Evolutionary conservation across 2,797 vertebrate species (phyloP).

Genomic region (Microctenopoma stevenorrisi): DNA sequence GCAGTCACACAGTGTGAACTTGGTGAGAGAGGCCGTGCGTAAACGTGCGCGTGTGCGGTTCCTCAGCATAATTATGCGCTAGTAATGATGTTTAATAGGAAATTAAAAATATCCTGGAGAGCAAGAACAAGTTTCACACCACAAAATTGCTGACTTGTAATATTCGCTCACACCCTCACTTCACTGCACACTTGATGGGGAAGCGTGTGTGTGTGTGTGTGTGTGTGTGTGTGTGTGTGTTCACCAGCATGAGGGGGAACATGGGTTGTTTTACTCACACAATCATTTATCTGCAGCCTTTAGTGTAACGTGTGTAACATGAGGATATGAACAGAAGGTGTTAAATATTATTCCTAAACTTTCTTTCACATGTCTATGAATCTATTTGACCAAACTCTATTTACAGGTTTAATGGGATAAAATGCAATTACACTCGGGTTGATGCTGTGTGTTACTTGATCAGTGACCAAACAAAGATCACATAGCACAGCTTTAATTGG

Average conservation of each 20-base stretch:
- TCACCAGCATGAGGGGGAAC: constrained; percentile 16
- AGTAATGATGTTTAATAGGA: constrained; percentile 66
- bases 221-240: constrained; percentile 9
- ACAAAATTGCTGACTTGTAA: constrained; percentile 67
- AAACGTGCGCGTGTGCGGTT: constrained; percentile 22
- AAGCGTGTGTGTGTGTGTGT: constrained; percentile 1
- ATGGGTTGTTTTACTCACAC: constrained; percentile 13
- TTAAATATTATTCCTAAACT: neutral
- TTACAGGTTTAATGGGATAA: neutral
- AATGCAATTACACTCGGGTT: neutral
- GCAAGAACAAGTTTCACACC: constrained; percentile 64
- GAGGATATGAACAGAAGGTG: constrained; percentile 3
- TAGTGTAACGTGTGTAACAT: neutral
- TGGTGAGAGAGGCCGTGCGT: constrained; percentile 29
- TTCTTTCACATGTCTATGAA: neutral
- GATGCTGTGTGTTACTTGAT: neutral
- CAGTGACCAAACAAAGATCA: neutral
- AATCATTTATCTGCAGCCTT: constrained; percentile 19
- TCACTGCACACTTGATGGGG: constrained; percentile 24
- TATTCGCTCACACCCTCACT: constrained; percentile 43
- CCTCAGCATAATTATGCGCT: constrained; percentile 36
- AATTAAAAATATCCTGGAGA: constrained; percentile 76
- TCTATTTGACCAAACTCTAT: neutral
- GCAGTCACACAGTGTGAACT: constrained; percentile 63
- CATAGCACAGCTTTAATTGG: neutral